A percentile compares a stretch with the other conserved stretches of the same genome.
Evolutionary conservation across 2,797 vertebrate genomes (phyloP).

Genomic region (Myotis vivesi): DNA sequence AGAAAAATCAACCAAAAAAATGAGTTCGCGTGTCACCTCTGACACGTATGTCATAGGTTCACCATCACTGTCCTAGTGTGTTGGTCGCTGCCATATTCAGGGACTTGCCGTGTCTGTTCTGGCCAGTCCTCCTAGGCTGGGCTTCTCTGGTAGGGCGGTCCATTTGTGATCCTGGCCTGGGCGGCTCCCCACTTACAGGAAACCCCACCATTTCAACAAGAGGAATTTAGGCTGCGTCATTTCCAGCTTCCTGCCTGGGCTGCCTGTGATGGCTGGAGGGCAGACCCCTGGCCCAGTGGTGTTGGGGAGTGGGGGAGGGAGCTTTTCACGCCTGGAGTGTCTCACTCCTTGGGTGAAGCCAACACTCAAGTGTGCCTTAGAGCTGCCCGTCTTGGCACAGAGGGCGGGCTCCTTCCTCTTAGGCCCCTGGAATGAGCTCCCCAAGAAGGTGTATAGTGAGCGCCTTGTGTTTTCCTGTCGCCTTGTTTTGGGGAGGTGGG

Average conservation of each 20-base stretch:
- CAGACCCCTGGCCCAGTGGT: constrained; percentile 74
- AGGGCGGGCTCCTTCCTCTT: neutral
- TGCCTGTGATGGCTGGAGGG: constrained; percentile 43
- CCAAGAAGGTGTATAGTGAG: neutral
- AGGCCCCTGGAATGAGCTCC: neutral
- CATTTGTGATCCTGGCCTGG: constrained; percentile 63
- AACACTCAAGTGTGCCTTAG: neutral
- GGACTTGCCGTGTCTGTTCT: neutral
- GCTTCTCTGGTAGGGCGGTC: neutral
- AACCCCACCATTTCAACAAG: constrained; percentile 76
- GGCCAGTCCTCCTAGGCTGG: neutral
- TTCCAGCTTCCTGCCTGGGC: constrained; percentile 76
- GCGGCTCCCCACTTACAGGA: constrained; percentile 76
- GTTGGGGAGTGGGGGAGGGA: constrained; percentile 15
- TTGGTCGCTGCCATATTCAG: neutral
- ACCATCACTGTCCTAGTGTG: neutral
- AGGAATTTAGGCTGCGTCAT: constrained; percentile 78
- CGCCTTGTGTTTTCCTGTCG: neutral
- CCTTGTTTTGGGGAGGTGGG: neutral
- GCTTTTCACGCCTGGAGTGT: neutral
- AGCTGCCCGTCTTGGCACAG: constrained; percentile 30
- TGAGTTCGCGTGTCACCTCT: too few species aligned
- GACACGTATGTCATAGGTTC: too few species aligned
- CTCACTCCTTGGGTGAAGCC: neutral
- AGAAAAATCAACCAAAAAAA: too few species aligned